Evolutionary conservation across 2,113 vertebrate genomes (phyloP).

Genomic region (Rhodinocichla rosea): DNA sequence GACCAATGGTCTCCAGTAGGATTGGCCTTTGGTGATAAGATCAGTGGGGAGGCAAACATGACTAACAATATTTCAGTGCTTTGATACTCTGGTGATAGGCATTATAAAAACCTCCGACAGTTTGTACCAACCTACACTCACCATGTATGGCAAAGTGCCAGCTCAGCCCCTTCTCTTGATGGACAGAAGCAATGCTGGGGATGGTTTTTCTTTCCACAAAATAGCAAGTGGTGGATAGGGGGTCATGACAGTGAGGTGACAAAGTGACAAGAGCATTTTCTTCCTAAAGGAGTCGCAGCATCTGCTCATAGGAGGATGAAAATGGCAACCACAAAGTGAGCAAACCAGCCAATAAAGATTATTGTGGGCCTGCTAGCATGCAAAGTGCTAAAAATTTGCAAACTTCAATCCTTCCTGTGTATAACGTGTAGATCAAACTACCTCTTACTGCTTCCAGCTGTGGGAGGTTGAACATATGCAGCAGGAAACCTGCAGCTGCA

Average conservation of each 20-base stretch:
- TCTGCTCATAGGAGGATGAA: not conserved
- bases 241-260: not conserved
- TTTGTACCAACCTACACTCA: not conserved
- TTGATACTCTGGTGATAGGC: not conserved
- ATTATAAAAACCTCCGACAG: not conserved
- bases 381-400: slow-evolving; percentile 11
- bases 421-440: not conserved
- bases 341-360: not conserved
- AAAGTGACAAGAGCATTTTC: not conserved
- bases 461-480: not conserved
- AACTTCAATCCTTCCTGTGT: not conserved
- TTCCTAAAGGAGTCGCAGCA: not conserved
- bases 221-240: not conserved
- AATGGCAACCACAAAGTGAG: not conserved
- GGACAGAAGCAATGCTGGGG: not conserved
- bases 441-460: slow-evolving; percentile 38
- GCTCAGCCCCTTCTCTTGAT: not conserved
- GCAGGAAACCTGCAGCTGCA: not conserved
- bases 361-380: not conserved
- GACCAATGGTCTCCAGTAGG: not conserved
- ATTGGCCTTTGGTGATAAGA: slow-evolving; percentile 8
- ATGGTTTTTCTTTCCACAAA: not conserved
- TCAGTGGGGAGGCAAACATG: not conserved
- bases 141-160: not conserved
- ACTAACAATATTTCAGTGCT: not conserved